phyloP scores from a whole-genome alignment of 2,888 invertebrate species.

The Xestia sexstrigata region DNA sequence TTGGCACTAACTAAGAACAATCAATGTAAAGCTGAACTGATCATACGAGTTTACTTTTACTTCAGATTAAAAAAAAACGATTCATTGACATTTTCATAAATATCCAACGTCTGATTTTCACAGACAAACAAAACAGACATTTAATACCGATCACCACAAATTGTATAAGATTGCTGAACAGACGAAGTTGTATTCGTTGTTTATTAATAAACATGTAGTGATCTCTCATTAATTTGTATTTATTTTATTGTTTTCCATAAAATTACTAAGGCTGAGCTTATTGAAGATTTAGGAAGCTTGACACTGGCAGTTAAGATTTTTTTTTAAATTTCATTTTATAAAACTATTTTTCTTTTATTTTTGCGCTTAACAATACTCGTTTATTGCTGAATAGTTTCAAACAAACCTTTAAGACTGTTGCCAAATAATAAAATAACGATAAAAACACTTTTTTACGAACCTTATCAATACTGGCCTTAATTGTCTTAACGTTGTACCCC shows the following conservation, averaged over 20 bases:
- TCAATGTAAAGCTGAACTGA: background rate
- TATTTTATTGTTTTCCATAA: slow-evolving; percentile 11
- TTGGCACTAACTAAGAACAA: slow-evolving; percentile 5
- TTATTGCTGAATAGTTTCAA: slow-evolving; percentile 4
- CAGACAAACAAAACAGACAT: slow-evolving; percentile 18
- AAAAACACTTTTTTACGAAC: slow-evolving; percentile 31
- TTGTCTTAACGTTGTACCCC: slow-evolving; percentile 50
- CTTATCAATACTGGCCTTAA: slow-evolving; percentile 61
- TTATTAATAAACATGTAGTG: slow-evolving; percentile 13
- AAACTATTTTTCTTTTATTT: background rate
- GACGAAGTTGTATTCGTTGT: slow-evolving; percentile 37
- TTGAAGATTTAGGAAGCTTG: slow-evolving; percentile 11
- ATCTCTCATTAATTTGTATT: slow-evolving; percentile 8
- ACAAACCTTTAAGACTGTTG: slow-evolving; percentile 13
- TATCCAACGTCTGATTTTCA: background rate
- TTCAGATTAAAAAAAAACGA: background rate
- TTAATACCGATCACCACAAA: background rate
- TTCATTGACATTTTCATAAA: background rate
- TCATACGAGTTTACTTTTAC: background rate
- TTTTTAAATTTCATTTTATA: background rate
- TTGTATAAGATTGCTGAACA: slow-evolving; percentile 13
- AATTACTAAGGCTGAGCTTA: slow-evolving; percentile 32
- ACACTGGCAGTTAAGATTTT: background rate
- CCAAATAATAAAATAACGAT: slow-evolving; percentile 20
- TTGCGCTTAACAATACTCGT: background rate